Base-by-base conservation (phyloP, 2,888 invertebrate genomes). In the Noctuana brunneofusca region DNA sequence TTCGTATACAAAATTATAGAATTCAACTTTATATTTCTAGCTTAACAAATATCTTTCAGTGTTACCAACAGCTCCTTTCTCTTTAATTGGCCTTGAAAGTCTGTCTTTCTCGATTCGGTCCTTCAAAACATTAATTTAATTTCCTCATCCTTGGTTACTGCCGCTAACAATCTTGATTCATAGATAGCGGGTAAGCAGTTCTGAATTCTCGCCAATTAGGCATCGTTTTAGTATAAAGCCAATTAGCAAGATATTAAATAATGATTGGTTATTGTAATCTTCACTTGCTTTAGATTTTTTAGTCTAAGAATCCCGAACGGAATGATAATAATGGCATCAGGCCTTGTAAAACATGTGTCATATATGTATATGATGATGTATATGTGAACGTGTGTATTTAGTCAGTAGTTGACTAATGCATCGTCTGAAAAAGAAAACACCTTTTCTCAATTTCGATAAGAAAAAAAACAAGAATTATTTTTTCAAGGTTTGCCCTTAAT, bases 101-200 rank as follows among this genome's bases (percentile, higher is more conserved):
- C 14, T 46, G 43, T 46, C 9, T 46, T 46, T 46, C 18, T 18
- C 0, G 18, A 46, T 3, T 38, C 5, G 38, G n/a, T 14, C 38
- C 38, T 38, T 38, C n/a, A 38, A 38, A 38, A 35, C n/a, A 38
- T 38, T 38, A 38, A 38, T 38, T 38, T 14, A 38, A 38, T 38
- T 38, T 14, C 14, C n/a, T n/a, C n/a, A n/a, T 14, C 14, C n/a
- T n/a, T 1, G 14, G 38, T 14, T n/a, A 38, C n/a, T n/a, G 38
- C 38, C 14, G n/a, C 38, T 38, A 38, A 38, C 38, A 38, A 38
- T 14, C 38, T 30, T 14, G 38, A 38, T 38, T 38, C 38, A 38
- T 38, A 14, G 38, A n/a, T 14, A n/a, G 9, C 5, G 38, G 38
- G 5, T 30, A 30, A 30, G 30, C 30, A 38, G 2, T 38, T 14